Percentiles rank a stretch among this genome's conserved stretches.
These are phyloP conservation scores for Petrocephalus schoutedeni DNA, from an alignment of 2,797 vertebrate genomes.

Conservation along the genomic window DNA sequence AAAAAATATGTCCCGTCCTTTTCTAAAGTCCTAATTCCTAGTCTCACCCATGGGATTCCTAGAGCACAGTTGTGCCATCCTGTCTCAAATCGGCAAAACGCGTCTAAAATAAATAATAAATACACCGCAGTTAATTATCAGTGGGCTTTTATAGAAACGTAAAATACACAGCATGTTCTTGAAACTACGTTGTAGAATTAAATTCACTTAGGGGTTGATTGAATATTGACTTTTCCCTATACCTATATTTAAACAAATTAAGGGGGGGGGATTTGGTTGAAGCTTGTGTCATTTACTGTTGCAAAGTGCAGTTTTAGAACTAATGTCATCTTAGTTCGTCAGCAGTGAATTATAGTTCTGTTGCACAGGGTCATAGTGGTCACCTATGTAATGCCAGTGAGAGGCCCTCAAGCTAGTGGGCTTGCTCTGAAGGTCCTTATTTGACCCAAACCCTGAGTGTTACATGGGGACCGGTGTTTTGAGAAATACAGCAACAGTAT, in stretches of 20 bases:
- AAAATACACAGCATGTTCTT: neutral
- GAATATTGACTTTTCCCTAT: neutral
- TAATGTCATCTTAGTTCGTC: neutral
- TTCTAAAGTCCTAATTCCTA: neutral
- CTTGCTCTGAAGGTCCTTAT: neutral
- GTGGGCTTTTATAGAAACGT: neutral
- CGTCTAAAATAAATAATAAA: neutral
- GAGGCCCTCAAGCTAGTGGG: neutral
- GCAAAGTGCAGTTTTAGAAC: neutral
- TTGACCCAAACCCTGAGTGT: neutral
- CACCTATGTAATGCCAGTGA: neutral
- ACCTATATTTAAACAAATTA: neutral
- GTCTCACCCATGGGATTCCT: constrained; percentile 22
- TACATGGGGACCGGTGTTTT: neutral
- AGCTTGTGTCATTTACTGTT: neutral
- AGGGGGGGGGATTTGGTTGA: neutral
- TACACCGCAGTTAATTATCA: neutral
- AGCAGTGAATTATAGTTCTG: neutral
- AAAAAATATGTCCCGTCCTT: constrained; percentile 64
- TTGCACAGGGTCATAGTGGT: neutral
- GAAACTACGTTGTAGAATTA: neutral
- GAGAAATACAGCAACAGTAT: neutral
- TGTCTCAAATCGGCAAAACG: neutral
- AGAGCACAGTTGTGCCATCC: neutral
- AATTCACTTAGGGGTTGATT: neutral